Evolutionary conservation across 2,888 invertebrate species (phyloP), one percentile per base, ranked within the genome.

Genomic region (Xestia sexstrigata): DNA sequence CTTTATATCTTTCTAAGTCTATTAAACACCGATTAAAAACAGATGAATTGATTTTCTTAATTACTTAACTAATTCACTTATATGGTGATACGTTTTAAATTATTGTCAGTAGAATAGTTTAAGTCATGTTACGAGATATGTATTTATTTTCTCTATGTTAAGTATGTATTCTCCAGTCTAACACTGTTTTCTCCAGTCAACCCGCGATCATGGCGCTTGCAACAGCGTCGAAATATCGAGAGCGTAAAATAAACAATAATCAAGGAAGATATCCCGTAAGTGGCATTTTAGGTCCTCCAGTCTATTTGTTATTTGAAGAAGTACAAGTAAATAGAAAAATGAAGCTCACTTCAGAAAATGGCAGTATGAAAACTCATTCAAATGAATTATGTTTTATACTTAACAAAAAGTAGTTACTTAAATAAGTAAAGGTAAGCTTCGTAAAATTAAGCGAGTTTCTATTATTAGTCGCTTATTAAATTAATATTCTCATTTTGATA

Each of bases 311-410:
- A n/a, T n/a, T n/a, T n/a, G n/a, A n/a, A n/a, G n/a, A n/a, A n/a
- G n/a, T n/a, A n/a, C n/a, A n/a, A n/a, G n/a, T n/a, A n/a, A 66
- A 23, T 13, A 13, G 52, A 66, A 65, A 26, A 79, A 87, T 84
- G 82, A 87, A 88, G 86, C 85, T 87, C 84, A 78, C 74, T 86
- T 82, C 20, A 63, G 74, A 82, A 78, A 87, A 85, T 71, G 76
- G 71, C 69, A 84, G 83, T 83, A 88, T 87, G 88, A 89, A 91
- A 91, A 90, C 91, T 90, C 88, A 88, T 89, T 88, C 76, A 79
- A 74, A 81, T 82, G 69, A 85, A 84, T 87, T 88, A 84, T 87
- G 88, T 87, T 88, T 89, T 81, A 35, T n/a, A n/a, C n/a, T n/a
- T 62, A 58, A 58, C 66, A 68, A 72, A 68, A 76, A 73, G 70